These are phyloP conservation scores for Icerya purchasi DNA, from an alignment of 2,888 invertebrate species.

Conservation along the genomic window DNA sequence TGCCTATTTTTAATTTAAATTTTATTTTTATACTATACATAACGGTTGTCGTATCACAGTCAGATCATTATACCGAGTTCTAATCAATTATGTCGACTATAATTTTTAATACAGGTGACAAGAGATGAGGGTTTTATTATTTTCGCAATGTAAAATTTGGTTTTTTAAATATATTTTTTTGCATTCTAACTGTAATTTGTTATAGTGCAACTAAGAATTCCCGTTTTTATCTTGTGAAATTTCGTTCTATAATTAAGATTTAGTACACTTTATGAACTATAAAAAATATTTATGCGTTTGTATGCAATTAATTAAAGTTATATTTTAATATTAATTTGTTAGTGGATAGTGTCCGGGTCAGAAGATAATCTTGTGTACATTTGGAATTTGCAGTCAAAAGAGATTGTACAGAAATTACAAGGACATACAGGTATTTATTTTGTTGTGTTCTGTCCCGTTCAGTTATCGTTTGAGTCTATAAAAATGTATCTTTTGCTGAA, in stretches of 20 bases:
- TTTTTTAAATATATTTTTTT: not conserved
- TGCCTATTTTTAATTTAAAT: no score
- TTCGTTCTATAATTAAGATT: no score
- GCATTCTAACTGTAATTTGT: not conserved
- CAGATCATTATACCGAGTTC: no score
- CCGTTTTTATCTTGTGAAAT: not conserved
- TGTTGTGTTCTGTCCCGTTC: not conserved
- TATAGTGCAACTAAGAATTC: not conserved
- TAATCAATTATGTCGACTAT: no score
- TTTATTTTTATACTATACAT: no score
- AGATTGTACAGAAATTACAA: conserved; percentile 91
- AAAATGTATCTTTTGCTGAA: no score
- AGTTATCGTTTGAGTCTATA: not conserved
- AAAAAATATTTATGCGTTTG: not conserved
- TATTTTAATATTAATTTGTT: conserved; percentile 21
- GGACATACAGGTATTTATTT: conserved; percentile 69
- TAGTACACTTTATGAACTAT: not conserved
- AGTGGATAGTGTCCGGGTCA: conserved; percentile 99
- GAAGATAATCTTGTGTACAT: conserved; percentile 98
- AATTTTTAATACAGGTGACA: no score
- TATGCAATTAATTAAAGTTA: not conserved
- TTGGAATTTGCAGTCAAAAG: conserved; percentile 98
- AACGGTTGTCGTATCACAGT: no score
- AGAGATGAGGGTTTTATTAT: no score
- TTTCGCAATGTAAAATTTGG: no score